Base-by-base conservation (phyloP, 2,797 vertebrate species). In the Rhincodon typus region DNA sequence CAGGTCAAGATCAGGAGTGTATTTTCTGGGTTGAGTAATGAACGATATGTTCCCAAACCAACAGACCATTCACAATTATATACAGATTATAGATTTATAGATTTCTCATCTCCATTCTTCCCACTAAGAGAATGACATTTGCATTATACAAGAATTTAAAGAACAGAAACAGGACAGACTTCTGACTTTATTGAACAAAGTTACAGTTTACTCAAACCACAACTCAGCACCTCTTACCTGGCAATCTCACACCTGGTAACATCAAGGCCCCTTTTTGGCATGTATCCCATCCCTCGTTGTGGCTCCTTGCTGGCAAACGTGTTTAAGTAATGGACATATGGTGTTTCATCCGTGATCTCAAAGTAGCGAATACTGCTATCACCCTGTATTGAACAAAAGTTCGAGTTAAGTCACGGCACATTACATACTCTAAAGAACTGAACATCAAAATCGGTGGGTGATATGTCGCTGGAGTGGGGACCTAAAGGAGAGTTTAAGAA, bases 341-440 rank as follows among this genome's bases (percentile, higher is more conserved):
- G 99, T 50, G 98, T 98, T 96, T 99, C 99, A 0, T 99, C 98
- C 0, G 99, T 99, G 97, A 99, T 98, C 98, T 99, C 99, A 93
- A 99, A 99, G 97, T 99, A 99, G 96, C 99, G 99, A 96, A 99
- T 99, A 97, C 98, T 99, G 98, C 99, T 99, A 98, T 99, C 99
- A 0, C 99, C 99, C 99, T 99, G 98, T 69, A 67, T 93, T 93
- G 69, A 84, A 66, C 17, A 34, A 91, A 62, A 91, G 15, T 3
- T 21, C 0, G 25, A 67, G 50, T 30, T 42, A 42, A 42, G 13
- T 21, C 25, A 34, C 4, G 42, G 69, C 23, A 57, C 19, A 15
- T 50, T 77, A 50, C 27, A 53, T 21, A 38, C 34, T 13, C 4
- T 5, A 93, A 90, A 88, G 27, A 62, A 42, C 21, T 38, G 23